Evolutionary conservation across 2,113 vertebrate species (phyloP), one percentile per base, ranked within the genome.

Genomic region (Trogon melanurus): DNA sequence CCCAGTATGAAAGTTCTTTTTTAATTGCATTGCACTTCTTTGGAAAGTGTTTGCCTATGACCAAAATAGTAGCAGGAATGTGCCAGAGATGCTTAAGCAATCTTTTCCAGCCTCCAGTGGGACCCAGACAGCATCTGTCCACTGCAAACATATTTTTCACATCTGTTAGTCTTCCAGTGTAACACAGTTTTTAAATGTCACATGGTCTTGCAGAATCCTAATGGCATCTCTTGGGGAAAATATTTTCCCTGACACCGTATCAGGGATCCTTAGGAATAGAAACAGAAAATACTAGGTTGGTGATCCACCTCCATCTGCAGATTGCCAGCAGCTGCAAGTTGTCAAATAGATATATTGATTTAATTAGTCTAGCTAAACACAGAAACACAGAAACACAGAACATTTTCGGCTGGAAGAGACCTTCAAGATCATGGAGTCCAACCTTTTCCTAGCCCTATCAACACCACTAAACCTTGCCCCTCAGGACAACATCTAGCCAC

Each of bases 311-410:
- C 91, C 85, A 60, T 26, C 88, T 95, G 78, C 84, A 79, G 88
- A 69, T 91, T 90, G 76, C 88, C 90, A 91, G 92, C 58, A 44
- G 91, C 95, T 97, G 95, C 88, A 95, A 93, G 95, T 95, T 97
- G 66, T 96, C 90, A 96, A 72, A 93, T 89, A 97, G 96, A 97
- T 98, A 48, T 84, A 98, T 97, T 96, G 97, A 97, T 97, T 97
- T 98, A 97, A 98, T 98, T 98, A 98, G 97, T 86, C 48, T 51
- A 60, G 85, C 82, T 91, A 90, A 90, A n/a, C n/a, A n/a, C n/a
- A n/a, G n/a, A n/a, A n/a, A n/a, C n/a, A n/a, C n/a, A n/a, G n/a
- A n/a, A n/a, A n/a, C n/a, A n/a, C n/a, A n/a, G n/a, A n/a, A n/a
- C n/a, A n/a, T n/a, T n/a, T n/a, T n/a, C n/a, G n/a, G n/a, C n/a